These are phyloP conservation scores for Oeneis ivallda DNA, from an alignment of 2,888 invertebrate genomes.

Conservation along the genomic window DNA sequence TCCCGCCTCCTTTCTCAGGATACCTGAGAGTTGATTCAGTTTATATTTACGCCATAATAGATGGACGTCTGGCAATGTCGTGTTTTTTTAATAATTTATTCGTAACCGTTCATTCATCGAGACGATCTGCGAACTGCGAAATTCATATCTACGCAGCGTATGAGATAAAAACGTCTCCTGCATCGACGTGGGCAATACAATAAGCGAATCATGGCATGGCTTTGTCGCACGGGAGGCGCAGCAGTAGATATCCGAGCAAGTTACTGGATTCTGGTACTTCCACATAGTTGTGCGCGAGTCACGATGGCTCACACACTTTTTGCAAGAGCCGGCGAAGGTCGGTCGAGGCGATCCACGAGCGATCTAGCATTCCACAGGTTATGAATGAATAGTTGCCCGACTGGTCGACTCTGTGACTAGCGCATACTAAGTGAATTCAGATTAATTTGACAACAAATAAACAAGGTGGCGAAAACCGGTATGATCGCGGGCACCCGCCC, in stretches of 20 bases:
- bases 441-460: constrained; percentile 81
- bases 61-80: constrained; percentile 35
- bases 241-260: constrained; percentile 41
- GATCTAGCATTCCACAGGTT: constrained; percentile 77
- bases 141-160: constrained; percentile 31
- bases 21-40: constrained; percentile 34
- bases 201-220: constrained; percentile 47
- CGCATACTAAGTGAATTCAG: constrained; percentile 75
- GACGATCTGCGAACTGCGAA: constrained; percentile 39
- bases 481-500: constrained; percentile 68
- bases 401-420: constrained; percentile 57
- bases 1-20: constrained; percentile 33
- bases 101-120: constrained; percentile 44
- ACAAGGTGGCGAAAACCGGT: constrained; percentile 78
- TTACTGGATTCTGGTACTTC: constrained; percentile 51
- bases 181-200: constrained; percentile 38
- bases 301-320: constrained; percentile 51
- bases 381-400: constrained; percentile 79
- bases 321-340: constrained; percentile 61
- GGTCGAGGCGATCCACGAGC: constrained; percentile 72
- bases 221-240: constrained; percentile 50
- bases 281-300: constrained; percentile 62
- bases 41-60: constrained; percentile 35
- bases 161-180: constrained; percentile 41
- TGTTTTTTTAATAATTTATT: constrained; percentile 43